Evolutionary conservation across 2,888 invertebrate species (phyloP).

Genomic region (Busseola fusca): DNA sequence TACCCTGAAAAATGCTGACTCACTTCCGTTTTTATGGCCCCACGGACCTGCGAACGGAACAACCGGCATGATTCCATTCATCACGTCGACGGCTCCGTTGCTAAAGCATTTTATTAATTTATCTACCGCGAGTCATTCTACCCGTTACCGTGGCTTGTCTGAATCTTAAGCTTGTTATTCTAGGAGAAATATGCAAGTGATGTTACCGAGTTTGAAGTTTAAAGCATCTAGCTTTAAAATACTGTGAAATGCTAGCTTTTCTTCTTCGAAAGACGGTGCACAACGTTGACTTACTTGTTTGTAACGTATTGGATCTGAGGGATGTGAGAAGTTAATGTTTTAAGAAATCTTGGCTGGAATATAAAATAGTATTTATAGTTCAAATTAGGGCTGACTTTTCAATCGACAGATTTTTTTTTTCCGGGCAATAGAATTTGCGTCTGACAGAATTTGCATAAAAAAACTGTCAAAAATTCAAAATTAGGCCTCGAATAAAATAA

Average conservation of each 20-base stretch:
- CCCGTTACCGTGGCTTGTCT: slow-evolving; percentile 36
- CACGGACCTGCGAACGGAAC: slow-evolving; percentile 60
- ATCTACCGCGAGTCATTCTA: slow-evolving; percentile 52
- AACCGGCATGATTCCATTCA: slow-evolving; percentile 70
- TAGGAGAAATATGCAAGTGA: slow-evolving; percentile 51
- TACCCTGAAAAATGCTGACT: not conserved
- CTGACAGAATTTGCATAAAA: no score
- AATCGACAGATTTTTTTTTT: no score
- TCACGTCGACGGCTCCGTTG: slow-evolving; percentile 58
- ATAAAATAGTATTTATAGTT: not conserved
- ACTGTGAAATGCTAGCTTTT: slow-evolving; percentile 22
- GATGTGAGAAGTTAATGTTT: not conserved
- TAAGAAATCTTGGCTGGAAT: not conserved
- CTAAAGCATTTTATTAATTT: slow-evolving; percentile 70
- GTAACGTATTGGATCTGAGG: no score
- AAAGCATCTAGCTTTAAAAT: slow-evolving; percentile 45
- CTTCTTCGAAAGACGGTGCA: slow-evolving; percentile 14
- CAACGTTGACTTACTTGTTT: slow-evolving; percentile 1
- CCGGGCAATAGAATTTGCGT: no score
- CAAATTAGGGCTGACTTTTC: not conserved
- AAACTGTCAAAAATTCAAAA: no score
- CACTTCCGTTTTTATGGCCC: slow-evolving; percentile 52
- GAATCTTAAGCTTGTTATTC: slow-evolving; percentile 57
- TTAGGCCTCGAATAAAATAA: no score
- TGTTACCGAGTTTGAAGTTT: slow-evolving; percentile 44